A percentile compares a stretch with the other conserved stretches of the same genome.
Evolutionary conservation across 2,888 invertebrate species (phyloP).

Genomic region (Drosophila differens): DNA sequence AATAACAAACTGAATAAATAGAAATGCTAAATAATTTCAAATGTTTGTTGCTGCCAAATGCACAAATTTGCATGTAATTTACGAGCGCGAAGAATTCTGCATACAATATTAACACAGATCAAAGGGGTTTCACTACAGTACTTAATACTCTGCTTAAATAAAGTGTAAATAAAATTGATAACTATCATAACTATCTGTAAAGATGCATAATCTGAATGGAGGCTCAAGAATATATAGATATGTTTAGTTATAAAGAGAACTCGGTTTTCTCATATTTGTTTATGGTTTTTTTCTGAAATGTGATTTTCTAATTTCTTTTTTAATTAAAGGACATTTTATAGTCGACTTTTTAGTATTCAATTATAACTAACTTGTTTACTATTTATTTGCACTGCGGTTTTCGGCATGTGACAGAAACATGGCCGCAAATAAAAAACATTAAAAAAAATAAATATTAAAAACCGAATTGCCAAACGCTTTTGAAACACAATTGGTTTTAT

Average conservation of each 20-base stretch:
- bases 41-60: conserved; percentile 3
- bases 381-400: conserved; percentile 49
- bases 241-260: not conserved
- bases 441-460: conserved; percentile 26
- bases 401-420: conserved; percentile 53
- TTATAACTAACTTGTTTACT: not conserved
- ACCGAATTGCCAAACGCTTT: conserved; percentile 45
- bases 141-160: conserved; percentile 9
- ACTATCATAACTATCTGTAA: not conserved
- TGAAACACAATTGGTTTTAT: conserved; percentile 39
- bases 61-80: conserved; percentile 40
- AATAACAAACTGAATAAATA: conserved; percentile 33
- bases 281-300: not conserved
- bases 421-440: not conserved
- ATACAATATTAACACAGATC: conserved; percentile 41
- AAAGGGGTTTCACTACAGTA: conserved; percentile 18
- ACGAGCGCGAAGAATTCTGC: conserved; percentile 8
- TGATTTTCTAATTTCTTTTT: not conserved
- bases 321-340: not conserved
- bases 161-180: no score
- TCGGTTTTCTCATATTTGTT: not conserved
- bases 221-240: not conserved
- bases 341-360: not conserved
- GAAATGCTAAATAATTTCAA: conserved; percentile 37
- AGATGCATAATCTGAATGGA: not conserved